Conservation (phyloP, 2,888 invertebrate genomes). For the Lasioglossum leucozonium region DNA sequence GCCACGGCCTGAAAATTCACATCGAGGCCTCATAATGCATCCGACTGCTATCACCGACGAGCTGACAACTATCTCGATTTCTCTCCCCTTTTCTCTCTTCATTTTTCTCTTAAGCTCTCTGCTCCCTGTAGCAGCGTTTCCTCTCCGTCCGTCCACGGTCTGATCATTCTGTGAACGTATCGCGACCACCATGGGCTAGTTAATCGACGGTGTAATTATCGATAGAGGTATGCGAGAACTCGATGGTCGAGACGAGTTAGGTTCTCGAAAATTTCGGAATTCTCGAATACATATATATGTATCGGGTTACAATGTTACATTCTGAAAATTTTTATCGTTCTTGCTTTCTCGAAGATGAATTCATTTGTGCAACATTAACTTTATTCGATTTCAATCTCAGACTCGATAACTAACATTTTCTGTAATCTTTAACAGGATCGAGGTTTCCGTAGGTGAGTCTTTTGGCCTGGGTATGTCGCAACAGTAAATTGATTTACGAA, state of each 20-base stretch:
- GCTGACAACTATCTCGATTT: slow-evolving; percentile 61
- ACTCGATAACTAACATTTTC: too few species aligned
- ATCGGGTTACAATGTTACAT: too few species aligned
- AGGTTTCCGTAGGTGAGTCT: neutral
- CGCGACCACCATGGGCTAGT: neutral
- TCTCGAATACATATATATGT: too few species aligned
- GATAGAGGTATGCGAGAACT: neutral
- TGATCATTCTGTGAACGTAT: neutral
- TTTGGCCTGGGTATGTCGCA: neutral
- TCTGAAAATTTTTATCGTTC: neutral
- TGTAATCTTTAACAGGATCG: neutral
- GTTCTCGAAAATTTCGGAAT: too few species aligned
- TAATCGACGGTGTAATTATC: slow-evolving; percentile 19
- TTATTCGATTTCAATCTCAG: too few species aligned
- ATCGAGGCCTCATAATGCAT: slow-evolving; percentile 67
- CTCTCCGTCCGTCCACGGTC: neutral
- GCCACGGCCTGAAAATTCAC: slow-evolving; percentile 65
- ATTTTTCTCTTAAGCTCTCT: slow-evolving; percentile 4
- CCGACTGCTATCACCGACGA: slow-evolving; percentile 53
- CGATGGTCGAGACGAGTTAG: too few species aligned
- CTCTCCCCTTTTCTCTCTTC: neutral
- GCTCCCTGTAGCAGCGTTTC: neutral
- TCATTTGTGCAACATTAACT: too few species aligned
- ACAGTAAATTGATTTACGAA: neutral
- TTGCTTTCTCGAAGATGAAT: too few species aligned